phyloP scores from a whole-genome alignment of 2,113 vertebrate genomes.

The Carettochelys insculpta region DNA sequence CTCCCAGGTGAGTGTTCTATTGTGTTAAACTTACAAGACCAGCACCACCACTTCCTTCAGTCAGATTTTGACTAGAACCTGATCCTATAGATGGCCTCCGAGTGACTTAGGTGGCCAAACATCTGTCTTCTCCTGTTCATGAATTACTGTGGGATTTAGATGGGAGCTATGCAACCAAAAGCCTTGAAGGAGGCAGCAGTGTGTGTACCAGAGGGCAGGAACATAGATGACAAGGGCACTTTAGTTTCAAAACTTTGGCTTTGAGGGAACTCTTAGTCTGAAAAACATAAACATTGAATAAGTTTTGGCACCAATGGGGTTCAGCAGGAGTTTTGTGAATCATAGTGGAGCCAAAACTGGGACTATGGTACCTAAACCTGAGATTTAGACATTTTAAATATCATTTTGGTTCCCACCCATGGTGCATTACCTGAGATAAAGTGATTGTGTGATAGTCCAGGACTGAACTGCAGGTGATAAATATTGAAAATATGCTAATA shows the following conservation, averaged over 20 bases:
- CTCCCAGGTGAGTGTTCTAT: not conserved
- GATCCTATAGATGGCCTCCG: not conserved
- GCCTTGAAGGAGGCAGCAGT: not conserved
- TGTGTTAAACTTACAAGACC: not conserved
- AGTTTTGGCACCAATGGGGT: not conserved
- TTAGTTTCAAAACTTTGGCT: not conserved
- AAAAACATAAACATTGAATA: not conserved
- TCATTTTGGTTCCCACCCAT: not conserved
- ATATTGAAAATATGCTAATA: not conserved
- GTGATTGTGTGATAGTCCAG: slow-evolving; percentile 17
- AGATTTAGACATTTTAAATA: not conserved
- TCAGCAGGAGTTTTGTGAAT: not conserved
- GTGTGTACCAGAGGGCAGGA: not conserved
- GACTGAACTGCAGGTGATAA: not conserved
- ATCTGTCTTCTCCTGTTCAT: not conserved
- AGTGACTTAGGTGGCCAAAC: not conserved
- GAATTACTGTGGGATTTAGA: not conserved
- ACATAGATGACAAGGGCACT: not conserved
- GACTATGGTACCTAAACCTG: not conserved
- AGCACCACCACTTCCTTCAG: not conserved
- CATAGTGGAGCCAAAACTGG: not conserved
- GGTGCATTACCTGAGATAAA: not conserved
- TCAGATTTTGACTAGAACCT: not conserved
- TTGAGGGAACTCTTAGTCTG: not conserved
- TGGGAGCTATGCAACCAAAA: not conserved